Evolutionary conservation across 2,113 vertebrate genomes (phyloP).

Genomic region (Microtus richardsoni): DNA sequence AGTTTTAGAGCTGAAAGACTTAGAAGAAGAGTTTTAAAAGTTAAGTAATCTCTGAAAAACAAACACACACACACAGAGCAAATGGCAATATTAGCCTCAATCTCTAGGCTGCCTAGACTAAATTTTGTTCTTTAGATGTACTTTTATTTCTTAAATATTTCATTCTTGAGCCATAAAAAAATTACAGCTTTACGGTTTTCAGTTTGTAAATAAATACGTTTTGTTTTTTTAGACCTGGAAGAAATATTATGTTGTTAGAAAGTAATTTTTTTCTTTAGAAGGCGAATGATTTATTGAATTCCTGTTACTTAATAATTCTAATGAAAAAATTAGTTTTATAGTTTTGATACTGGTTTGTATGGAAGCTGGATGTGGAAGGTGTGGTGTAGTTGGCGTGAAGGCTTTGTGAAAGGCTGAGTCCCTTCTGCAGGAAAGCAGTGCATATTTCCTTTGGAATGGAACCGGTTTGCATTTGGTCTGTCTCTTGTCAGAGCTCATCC

Average conservation of each 20-base stretch:
- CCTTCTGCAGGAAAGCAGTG: slow-evolving; percentile 1
- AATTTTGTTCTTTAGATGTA: slow-evolving; percentile 47
- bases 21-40: slow-evolving; percentile 40
- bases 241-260: slow-evolving; percentile 66
- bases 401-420: slow-evolving; percentile 35
- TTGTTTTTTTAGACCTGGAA: slow-evolving; percentile 57
- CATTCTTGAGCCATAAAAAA: slow-evolving; percentile 52
- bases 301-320: slow-evolving; percentile 65
- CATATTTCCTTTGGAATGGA: neutral
- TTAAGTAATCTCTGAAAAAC: neutral
- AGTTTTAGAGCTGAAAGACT: slow-evolving; percentile 49
- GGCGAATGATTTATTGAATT: slow-evolving; percentile 65
- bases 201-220: slow-evolving; percentile 65
- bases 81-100: slow-evolving; percentile 25
- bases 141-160: slow-evolving; percentile 66
- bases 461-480: slow-evolving; percentile 38
- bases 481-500: slow-evolving; percentile 44
- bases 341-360: slow-evolving; percentile 57
- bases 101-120: slow-evolving; percentile 16
- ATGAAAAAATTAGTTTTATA: slow-evolving; percentile 67
- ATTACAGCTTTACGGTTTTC: slow-evolving; percentile 27
- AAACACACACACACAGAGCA: neutral
- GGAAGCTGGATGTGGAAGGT: slow-evolving; percentile 46
- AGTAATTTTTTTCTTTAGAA: slow-evolving; percentile 57
- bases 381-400: neutral